phyloP scores from a whole-genome alignment of 2,888 invertebrate species.

The Drosophila siamana region DNA sequence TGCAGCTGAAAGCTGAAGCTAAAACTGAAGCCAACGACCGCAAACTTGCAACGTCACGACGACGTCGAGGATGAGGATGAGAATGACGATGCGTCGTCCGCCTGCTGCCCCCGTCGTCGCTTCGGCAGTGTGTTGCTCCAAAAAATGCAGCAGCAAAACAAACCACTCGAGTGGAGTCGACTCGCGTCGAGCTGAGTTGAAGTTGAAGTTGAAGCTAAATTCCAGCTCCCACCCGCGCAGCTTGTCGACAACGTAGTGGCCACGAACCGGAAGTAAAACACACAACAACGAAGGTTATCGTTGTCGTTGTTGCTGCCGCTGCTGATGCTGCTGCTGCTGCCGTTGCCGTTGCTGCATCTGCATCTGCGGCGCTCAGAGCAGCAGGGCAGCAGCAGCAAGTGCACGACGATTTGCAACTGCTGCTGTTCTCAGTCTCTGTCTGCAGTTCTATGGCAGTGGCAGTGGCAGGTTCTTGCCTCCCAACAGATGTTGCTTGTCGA shows the following conservation, averaged over 20 bases:
- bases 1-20: constrained; percentile 24
- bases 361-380: constrained; percentile 81
- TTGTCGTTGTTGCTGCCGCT: constrained; percentile 63
- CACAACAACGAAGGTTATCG: constrained; percentile 62
- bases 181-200: constrained; percentile 12
- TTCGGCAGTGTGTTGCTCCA: constrained; percentile 70
- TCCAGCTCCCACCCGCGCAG: constrained; percentile 15
- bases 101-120: background rate
- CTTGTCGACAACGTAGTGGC: constrained; percentile 25
- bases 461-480: constrained; percentile 50
- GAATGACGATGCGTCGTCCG: background rate
- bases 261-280: constrained; percentile 73
- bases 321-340: constrained; percentile 63
- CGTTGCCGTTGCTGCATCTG: constrained; percentile 79
- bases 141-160: constrained; percentile 68
- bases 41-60: constrained; percentile 64
- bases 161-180: constrained; percentile 61
- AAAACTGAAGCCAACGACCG: constrained; percentile 73
- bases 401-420: constrained; percentile 68
- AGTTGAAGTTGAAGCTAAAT: background rate
- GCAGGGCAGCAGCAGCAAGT: constrained; percentile 80
- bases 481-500: constrained; percentile 57
- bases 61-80: constrained; percentile 8
- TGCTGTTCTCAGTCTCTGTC: constrained; percentile 12
- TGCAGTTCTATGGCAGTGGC: constrained; percentile 13